These are phyloP conservation scores for Urosaurus nigricauda DNA, from an alignment of 2,797 vertebrate genomes.

Conservation along the genomic window DNA sequence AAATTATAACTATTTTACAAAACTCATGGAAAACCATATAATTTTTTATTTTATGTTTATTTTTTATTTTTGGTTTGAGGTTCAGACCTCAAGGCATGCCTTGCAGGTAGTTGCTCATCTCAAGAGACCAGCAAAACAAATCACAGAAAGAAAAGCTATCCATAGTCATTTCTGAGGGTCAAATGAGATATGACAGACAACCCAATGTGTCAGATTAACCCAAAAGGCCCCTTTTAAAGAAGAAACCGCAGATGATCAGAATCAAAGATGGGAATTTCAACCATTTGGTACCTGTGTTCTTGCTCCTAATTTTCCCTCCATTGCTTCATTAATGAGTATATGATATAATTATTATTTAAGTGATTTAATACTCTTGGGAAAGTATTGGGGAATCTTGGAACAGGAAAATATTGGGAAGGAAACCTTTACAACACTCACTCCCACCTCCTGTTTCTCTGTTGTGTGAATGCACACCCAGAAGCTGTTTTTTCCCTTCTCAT, in stretches of 20 bases:
- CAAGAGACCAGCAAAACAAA: background rate
- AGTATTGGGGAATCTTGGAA: background rate
- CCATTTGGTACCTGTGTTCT: background rate
- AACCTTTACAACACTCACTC: background rate
- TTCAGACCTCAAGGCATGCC: background rate
- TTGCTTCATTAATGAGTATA: background rate
- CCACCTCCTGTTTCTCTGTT: background rate
- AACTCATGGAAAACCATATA: conserved; percentile 47
- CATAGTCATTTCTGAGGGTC: background rate
- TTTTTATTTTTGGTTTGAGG: background rate
- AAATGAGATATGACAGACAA: background rate
- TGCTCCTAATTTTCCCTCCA: background rate
- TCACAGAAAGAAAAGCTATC: background rate
- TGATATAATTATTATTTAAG: background rate
- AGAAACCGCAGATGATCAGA: background rate
- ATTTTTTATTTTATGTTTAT: no score
- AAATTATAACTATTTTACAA: conserved; percentile 38
- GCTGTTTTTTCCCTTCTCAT: background rate
- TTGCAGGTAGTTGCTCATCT: background rate
- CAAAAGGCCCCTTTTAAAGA: background rate
- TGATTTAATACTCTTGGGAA: background rate
- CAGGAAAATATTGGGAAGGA: background rate
- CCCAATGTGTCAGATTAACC: background rate
- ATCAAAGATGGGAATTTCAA: background rate
- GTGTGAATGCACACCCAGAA: background rate